Conservation (phyloP, 2,113 vertebrate genomes). For the Climacteris rufus region DNA sequence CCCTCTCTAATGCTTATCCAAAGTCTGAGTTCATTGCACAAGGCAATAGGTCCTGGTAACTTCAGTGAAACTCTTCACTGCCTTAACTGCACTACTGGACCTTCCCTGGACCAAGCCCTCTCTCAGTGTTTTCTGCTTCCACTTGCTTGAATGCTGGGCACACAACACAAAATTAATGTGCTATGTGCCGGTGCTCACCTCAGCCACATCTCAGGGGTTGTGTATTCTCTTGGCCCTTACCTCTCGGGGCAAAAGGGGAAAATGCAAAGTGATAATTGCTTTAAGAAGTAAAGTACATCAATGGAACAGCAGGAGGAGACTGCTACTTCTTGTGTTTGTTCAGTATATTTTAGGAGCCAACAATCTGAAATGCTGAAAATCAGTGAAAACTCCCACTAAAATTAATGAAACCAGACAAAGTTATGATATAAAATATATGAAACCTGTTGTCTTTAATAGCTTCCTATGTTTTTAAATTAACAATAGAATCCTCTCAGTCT, state of each 20-base stretch:
- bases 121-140: background rate
- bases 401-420: background rate
- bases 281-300: background rate
- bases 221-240: background rate
- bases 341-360: background rate
- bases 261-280: background rate
- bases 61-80: background rate
- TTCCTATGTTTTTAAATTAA: background rate
- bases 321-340: background rate
- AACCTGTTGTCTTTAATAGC: background rate
- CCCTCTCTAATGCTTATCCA: background rate
- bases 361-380: background rate
- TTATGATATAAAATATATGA: background rate
- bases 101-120: background rate
- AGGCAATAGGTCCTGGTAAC: background rate
- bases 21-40: accelerated
- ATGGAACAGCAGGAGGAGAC: background rate
- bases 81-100: background rate
- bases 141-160: background rate
- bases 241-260: background rate
- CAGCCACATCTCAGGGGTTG: background rate
- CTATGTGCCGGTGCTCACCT: background rate
- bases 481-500: background rate
- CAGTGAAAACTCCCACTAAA: background rate
- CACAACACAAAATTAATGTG: background rate